Conservation (phyloP, 2,113 vertebrate species). For the Morone saxatilis region DNA sequence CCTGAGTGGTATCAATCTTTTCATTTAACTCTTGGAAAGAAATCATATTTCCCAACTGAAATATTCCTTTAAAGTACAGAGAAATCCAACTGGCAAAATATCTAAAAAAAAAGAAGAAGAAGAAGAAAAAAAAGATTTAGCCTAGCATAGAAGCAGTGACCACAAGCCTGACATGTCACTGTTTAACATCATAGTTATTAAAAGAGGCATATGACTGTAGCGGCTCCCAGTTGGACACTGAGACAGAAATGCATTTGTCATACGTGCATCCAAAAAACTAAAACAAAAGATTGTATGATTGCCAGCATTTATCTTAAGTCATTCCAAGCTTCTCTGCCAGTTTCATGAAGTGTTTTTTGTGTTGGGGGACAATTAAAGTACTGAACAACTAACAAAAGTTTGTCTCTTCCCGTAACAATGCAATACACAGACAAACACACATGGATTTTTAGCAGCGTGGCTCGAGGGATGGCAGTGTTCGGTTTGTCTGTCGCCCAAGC, state of each 20-base stretch:
- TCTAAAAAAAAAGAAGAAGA: background rate
- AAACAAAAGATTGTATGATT: background rate
- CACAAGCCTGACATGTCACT: background rate
- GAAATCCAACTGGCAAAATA: background rate
- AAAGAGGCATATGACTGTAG: background rate
- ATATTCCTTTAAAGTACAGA: background rate
- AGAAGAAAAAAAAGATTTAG: no score
- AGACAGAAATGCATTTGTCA: background rate
- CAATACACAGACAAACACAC: background rate
- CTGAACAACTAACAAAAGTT: background rate
- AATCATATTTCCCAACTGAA: background rate
- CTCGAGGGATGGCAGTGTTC: background rate
- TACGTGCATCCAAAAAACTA: conserved; percentile 3
- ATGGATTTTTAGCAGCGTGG: background rate
- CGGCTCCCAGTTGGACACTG: background rate
- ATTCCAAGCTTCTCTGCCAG: background rate
- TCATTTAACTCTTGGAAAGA: background rate
- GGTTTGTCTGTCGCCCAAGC: background rate
- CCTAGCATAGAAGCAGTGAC: background rate
- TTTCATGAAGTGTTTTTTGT: background rate
- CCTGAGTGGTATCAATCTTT: background rate
- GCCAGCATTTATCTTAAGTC: background rate
- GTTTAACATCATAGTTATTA: background rate
- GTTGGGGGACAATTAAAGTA: background rate
- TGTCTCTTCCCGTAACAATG: background rate